Evolutionary conservation across 1,140 invertebrate species (phyloP), one percentile per base, ranked within the genome.

Genomic region (Brachionus rubens): DNA sequence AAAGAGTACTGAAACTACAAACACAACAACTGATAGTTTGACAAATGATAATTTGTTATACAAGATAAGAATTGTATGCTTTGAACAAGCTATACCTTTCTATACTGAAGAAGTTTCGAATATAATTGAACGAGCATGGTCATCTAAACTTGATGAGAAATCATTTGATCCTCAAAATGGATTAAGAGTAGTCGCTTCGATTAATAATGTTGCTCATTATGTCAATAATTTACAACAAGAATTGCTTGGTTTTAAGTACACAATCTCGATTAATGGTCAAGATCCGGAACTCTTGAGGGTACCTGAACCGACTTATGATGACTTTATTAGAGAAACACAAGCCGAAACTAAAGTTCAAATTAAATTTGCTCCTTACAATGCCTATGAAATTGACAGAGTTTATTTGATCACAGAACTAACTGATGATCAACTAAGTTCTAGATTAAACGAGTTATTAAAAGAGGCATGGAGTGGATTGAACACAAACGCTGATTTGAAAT

Each of bases 221-320:
- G 16, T 72, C 5, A 72, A 36, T 26, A 48, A 41, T 24, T 26
- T 41, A 14, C 19, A 50, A 19, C 16, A 30, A 19, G 50, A 54
- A 48, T 19, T 72, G 10, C 21, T 50, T 12, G 68, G 68, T 16
- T 72, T 72, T 24, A 72, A 48, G 10, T 72, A 72, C 46, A 72
- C 68, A 36, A 33, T 72, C n/a, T 72, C 68, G 12, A 33, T 72
- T 12, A 72, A 72, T 54, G 68, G 68, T 16, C 46, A 72, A 50
- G 68, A 72, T 50, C 68, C 68, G 9, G 68, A 72, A 26, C 40
- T 48, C 3, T 10, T 72, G 1, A 7, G 16, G 3, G 50, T 72
- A 16, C 12, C 43, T 5, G 68, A 72, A n/a, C 68, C 68, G 0
- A 54, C 46, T 24, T 72, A 50, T 54, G 50, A 48, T 24, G 46